A percentile compares a stretch with the other conserved stretches of the same genome.
phyloP scores from a whole-genome alignment of 2,797 vertebrate genomes.

The Decapterus maruadsi region DNA sequence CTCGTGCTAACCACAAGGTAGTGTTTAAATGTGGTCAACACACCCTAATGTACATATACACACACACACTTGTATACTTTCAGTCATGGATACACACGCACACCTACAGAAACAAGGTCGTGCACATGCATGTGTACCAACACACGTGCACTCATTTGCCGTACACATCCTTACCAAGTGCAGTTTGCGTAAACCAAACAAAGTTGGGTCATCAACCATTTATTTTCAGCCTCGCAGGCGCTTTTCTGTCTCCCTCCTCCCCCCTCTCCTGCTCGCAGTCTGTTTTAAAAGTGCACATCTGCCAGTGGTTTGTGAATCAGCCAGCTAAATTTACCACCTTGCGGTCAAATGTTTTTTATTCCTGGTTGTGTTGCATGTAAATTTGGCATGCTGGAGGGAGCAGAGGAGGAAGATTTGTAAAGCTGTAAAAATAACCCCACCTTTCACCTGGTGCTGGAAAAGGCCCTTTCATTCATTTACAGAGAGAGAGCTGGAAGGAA shows the following conservation, averaged over 20 bases:
- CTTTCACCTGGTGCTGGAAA: conserved; percentile 83
- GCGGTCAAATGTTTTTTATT: conserved; percentile 83
- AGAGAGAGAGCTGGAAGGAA: conserved; percentile 64
- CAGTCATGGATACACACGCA: conserved; percentile 45
- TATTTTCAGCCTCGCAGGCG: conserved; percentile 79
- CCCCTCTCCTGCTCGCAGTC: conserved; percentile 64
- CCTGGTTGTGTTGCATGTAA: conserved; percentile 83
- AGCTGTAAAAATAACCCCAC: conserved; percentile 85
- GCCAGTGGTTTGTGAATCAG: conserved; percentile 87
- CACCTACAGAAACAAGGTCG: conserved; percentile 57
- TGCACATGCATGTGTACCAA: conserved; percentile 46
- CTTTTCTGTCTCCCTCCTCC: conserved; percentile 71
- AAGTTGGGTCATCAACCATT: conserved; percentile 77
- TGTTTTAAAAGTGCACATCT: conserved; percentile 82
- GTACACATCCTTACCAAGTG: conserved; percentile 69
- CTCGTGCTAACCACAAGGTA: conserved; percentile 81
- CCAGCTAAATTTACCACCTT: conserved; percentile 86
- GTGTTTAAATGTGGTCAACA: conserved; percentile 77
- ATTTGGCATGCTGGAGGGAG: conserved; percentile 76
- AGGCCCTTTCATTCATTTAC: conserved; percentile 78
- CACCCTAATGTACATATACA: conserved; percentile 65
- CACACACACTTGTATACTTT: conserved; percentile 52
- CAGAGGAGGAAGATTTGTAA: conserved; percentile 80
- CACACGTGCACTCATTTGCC: conserved; percentile 54
- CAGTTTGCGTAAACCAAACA: conserved; percentile 80